These are phyloP conservation scores for Stegana nigrithorax DNA, from an alignment of 2,888 invertebrate species.

Conservation along the genomic window DNA sequence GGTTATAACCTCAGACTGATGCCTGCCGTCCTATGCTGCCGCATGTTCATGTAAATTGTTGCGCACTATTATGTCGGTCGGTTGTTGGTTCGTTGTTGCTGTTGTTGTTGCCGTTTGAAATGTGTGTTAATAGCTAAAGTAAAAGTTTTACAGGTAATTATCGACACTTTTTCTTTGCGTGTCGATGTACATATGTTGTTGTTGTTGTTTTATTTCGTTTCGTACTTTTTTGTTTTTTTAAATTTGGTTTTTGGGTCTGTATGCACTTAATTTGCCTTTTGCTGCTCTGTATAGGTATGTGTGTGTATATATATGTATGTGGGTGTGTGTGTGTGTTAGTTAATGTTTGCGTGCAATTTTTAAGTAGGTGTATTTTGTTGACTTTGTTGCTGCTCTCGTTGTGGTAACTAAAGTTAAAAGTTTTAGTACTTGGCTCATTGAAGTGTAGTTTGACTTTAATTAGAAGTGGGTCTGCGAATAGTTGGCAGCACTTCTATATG, in stretches of 20 bases:
- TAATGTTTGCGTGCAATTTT: not conserved
- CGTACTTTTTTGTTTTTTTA: too few species aligned
- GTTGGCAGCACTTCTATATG: too few species aligned
- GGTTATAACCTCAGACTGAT: not conserved
- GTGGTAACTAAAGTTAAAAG: not conserved
- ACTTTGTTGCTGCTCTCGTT: too few species aligned
- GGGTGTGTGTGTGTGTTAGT: not conserved
- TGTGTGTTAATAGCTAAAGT: conserved; percentile 47
- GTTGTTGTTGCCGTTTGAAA: conserved; percentile 35
- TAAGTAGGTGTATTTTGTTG: too few species aligned
- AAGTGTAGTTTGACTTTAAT: not conserved
- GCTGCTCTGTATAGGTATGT: not conserved
- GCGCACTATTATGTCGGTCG: not conserved
- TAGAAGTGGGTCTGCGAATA: too few species aligned
- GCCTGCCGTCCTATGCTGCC: not conserved
- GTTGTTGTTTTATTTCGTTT: too few species aligned
- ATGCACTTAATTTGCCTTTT: too few species aligned
- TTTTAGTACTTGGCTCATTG: not conserved
- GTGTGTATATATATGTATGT: not conserved
- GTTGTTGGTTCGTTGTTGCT: not conserved
- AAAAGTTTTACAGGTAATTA: conserved; percentile 55
- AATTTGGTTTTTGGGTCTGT: too few species aligned
- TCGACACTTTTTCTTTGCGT: conserved; percentile 45
- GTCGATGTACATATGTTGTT: too few species aligned
- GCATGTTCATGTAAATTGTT: conserved; percentile 6